Base-by-base conservation (phyloP, 2,888 invertebrate species). In the Plebejus melissa region DNA sequence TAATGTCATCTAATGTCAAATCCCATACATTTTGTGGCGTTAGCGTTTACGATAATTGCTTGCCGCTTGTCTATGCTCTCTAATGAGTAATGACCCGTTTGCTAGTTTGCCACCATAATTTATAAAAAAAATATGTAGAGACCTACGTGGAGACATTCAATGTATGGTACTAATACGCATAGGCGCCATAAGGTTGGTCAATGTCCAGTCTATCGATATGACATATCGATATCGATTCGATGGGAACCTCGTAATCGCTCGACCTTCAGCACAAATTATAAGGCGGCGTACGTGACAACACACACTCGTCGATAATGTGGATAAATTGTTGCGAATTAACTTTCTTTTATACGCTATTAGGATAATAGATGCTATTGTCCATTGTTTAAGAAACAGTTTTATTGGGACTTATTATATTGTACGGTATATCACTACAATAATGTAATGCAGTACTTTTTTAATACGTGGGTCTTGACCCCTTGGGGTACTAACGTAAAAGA, bases 241-340 rank as follows among this genome's bases (percentile, higher is more conserved):
- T 70, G 70, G 70, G 70, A 70, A 70, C 41, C 38, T 38, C 69
- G 69, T 38, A 70, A 70, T 70, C n/a, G 41, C 70, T 65, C 65
- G 65, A 65, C 70, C 38, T 70, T 70, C 22, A 70, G 41, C 70
- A 70, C 70, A 70, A 70, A 70, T 70, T 70, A 70, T n/a, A 41
- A 70, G 70, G 16, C 70, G 70, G 70, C 70, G 70, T 41, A 70
- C 70, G 70, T 70, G 70, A 65, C 65, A 46, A 65, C 65, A 65
- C 65, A 32, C 65, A 11, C 32, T 32, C 65, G 32, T 32, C 13
- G 16, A 16, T 65, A 65, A 16, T 65, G 65, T 65, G 32, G 36
- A 65, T 32, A 65, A 65, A 65, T 65, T 65, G 32, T 65, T 70
- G 70, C 70, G 41, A 70, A 70, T 70, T 70, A 70, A 70, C 70